These are phyloP conservation scores for Chitala chitala DNA, from an alignment of 2,113 vertebrate species.

Conservation along the genomic window DNA sequence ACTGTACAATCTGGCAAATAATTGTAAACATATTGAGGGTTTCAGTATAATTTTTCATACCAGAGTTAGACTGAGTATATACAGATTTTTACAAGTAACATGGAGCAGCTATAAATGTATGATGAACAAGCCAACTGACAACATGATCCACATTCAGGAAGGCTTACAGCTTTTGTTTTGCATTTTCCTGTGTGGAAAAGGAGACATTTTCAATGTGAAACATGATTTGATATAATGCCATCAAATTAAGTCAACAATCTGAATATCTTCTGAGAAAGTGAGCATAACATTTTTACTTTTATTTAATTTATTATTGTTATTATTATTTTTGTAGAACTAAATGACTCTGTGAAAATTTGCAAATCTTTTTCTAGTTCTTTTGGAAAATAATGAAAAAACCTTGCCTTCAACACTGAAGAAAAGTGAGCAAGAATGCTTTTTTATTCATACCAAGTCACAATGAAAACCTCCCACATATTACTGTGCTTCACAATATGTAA, in stretches of 20 bases:
- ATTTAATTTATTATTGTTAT: too few species aligned
- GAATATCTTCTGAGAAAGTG: neutral
- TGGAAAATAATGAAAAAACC: neutral
- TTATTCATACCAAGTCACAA: neutral
- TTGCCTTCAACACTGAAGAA: neutral
- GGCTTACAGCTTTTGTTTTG: neutral
- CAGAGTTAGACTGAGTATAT: neutral
- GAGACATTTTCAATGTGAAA: too few species aligned
- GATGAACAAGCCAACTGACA: neutral
- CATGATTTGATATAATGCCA: too few species aligned
- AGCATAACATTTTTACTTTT: too few species aligned
- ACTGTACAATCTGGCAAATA: neutral
- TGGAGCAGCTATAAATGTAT: neutral
- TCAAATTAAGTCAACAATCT: neutral
- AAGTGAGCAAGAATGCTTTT: neutral
- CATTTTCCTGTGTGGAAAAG: too few species aligned
- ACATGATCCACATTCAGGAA: neutral
- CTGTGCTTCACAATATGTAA: constrained; percentile 2
- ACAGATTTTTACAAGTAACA: neutral
- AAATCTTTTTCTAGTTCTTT: neutral
- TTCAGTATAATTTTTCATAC: neutral
- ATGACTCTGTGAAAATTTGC: neutral
- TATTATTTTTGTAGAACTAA: neutral
- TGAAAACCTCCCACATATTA: neutral
- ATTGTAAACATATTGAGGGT: neutral